These are phyloP conservation scores for Cebus imitator DNA, from an alignment of 2,113 vertebrate genomes.

Conservation along the genomic window DNA sequence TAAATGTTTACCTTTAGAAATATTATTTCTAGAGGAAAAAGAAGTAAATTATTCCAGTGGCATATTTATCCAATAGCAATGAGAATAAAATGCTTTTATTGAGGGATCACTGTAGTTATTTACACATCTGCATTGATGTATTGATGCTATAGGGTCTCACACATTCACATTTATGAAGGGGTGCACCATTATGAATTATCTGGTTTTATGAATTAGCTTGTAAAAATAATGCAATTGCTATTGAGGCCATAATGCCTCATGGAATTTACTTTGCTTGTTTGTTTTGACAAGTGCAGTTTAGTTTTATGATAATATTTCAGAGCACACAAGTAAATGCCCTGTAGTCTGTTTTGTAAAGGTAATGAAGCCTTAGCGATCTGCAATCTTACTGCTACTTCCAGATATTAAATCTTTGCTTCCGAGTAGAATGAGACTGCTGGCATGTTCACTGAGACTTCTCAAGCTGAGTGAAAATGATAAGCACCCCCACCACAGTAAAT, in stretches of 20 bases:
- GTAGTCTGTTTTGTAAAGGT: conserved; percentile 68
- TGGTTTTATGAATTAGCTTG: conserved; percentile 74
- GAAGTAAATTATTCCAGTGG: conserved; percentile 56
- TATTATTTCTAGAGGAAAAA: conserved; percentile 23
- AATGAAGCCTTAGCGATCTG: conserved; percentile 57
- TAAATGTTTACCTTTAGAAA: conserved; percentile 49
- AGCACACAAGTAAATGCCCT: conserved; percentile 59
- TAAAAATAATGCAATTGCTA: conserved; percentile 74
- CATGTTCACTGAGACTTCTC: not conserved
- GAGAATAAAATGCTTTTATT: conserved; percentile 68
- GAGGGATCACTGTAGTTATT: conserved; percentile 60
- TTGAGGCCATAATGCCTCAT: conserved; percentile 58
- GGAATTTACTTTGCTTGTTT: conserved; percentile 77
- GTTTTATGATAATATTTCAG: conserved; percentile 76
- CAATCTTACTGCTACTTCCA: not conserved
- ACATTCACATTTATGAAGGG: conserved; percentile 37
- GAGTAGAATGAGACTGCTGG: not conserved
- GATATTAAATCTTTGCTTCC: conserved; percentile 52
- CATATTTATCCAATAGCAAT: conserved; percentile 53
- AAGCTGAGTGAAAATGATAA: not conserved
- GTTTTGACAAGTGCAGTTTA: conserved; percentile 76
- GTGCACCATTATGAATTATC: conserved; percentile 62
- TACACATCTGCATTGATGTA: conserved; percentile 56
- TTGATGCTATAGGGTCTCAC: conserved; percentile 8
- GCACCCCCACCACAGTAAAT: not conserved